phyloP scores from a whole-genome alignment of 35 echinoderm and acorn worm species.

The Apostichopus japonicus region DNA sequence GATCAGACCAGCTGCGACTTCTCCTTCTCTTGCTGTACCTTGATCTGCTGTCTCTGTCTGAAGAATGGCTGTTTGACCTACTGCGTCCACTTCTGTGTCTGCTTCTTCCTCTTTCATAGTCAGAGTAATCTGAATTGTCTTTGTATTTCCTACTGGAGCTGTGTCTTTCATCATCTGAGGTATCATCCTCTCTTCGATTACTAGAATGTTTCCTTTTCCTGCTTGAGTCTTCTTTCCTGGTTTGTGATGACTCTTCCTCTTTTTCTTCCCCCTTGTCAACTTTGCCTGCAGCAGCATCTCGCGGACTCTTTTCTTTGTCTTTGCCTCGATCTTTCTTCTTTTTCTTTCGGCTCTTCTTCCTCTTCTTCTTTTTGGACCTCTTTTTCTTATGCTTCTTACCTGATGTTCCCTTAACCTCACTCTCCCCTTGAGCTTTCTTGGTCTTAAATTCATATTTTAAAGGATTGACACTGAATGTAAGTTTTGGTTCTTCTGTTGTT shows the following conservation, averaged over 20 bases:
- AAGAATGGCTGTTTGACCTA: constrained; percentile 48
- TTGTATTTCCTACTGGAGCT: constrained; percentile 69
- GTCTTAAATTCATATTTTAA: constrained; percentile 56
- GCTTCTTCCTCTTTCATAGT: constrained; percentile 75
- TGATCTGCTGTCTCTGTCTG: constrained; percentile 71
- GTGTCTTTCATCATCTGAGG: constrained; percentile 71
- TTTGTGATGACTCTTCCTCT: constrained; percentile 57
- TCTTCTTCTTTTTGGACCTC: constrained; percentile 54
- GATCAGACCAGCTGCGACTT: constrained; percentile 69
- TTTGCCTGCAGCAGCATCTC: constrained; percentile 17
- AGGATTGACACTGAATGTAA: constrained; percentile 54
- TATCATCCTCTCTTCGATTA: constrained; percentile 45
- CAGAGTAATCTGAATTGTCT: constrained; percentile 85
- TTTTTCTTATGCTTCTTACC: constrained; percentile 53
- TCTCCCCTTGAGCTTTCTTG: constrained; percentile 25
- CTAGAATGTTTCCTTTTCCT: constrained; percentile 35
- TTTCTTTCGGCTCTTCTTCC: constrained; percentile 46
- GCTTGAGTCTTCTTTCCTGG: constrained; percentile 42
- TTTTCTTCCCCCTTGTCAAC: constrained; percentile 18
- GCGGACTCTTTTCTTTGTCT: constrained; percentile 1
- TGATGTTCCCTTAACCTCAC: background rate
- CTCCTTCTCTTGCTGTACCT: constrained; percentile 67
- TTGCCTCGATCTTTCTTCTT: constrained; percentile 42
- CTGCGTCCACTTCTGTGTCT: constrained; percentile 56
- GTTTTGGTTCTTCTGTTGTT: constrained; percentile 28